phyloP scores from a whole-genome alignment of 2,113 vertebrate species.

The Ardeotis arabs region DNA sequence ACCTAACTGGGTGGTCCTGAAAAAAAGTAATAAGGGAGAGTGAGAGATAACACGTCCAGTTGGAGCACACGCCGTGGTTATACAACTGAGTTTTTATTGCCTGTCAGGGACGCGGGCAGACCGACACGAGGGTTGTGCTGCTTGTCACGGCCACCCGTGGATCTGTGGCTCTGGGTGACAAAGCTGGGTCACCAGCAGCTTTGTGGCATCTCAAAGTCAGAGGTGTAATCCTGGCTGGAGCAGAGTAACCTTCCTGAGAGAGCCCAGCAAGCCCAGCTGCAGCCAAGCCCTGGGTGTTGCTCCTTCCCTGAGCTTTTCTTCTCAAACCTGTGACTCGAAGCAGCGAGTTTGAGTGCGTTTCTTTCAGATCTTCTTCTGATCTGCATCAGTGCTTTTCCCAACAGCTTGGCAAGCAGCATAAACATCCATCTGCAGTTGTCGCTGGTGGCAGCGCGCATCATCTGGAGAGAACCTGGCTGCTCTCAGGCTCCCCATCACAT shows the following conservation, averaged over 20 bases:
- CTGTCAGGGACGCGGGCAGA: fast-evolving
- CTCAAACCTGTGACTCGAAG: background rate
- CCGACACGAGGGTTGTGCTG: background rate
- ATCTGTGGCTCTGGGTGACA: background rate
- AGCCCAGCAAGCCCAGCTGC: background rate
- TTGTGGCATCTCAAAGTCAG: background rate
- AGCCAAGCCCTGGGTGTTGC: background rate
- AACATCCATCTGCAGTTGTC: conserved; percentile 6
- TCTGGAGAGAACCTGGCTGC: conserved; percentile 2
- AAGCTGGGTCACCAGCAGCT: background rate
- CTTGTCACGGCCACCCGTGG: background rate
- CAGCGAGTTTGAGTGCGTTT: background rate
- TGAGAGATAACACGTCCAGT: background rate
- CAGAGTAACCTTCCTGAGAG: background rate
- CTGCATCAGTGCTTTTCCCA: background rate
- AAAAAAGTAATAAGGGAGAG: background rate
- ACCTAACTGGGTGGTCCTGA: background rate
- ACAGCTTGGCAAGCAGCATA: background rate
- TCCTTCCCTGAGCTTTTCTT: background rate
- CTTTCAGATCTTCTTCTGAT: background rate
- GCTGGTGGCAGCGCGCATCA: background rate
- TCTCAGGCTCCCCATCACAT: background rate
- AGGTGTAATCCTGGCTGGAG: background rate
- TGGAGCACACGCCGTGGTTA: background rate
- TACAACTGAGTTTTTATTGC: background rate